These are phyloP conservation scores for Cercocebus atys DNA, from an alignment of 2,113 vertebrate genomes.

Conservation along the genomic window DNA sequence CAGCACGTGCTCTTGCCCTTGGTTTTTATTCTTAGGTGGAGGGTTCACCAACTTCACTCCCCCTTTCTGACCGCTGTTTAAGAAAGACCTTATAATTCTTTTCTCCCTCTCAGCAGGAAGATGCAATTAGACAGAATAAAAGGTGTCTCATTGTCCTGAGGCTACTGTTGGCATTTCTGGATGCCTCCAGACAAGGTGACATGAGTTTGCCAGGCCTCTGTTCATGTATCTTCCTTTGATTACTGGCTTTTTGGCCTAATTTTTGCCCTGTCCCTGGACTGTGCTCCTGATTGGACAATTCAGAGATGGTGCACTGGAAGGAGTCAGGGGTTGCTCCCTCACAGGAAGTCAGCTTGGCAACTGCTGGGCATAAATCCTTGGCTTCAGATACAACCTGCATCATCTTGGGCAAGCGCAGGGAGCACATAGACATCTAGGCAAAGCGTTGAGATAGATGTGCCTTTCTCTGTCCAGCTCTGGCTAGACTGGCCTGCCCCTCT, in stretches of 20 bases:
- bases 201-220: conserved; percentile 34
- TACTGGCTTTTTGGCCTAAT: conserved; percentile 51
- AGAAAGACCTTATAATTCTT: conserved; percentile 39
- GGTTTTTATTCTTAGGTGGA: conserved; percentile 10
- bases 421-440: conserved; percentile 5
- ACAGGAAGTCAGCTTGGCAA: background rate
- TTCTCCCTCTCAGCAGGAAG: background rate
- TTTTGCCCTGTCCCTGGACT: background rate
- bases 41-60: background rate
- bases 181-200: background rate
- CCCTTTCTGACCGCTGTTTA: conserved; percentile 20
- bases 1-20: background rate
- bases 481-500: background rate
- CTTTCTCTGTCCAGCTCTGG: background rate
- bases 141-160: conserved; percentile 23
- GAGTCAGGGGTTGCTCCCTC: background rate
- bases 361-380: background rate
- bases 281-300: background rate
- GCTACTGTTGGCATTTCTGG: conserved; percentile 26
- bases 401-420: background rate
- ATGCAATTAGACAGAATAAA: conserved; percentile 42
- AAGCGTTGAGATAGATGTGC: background rate
- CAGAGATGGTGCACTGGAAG: background rate
- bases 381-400: background rate
- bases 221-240: conserved; percentile 20